Percentiles rank a stretch among this genome's conserved stretches.
Evolutionary conservation across 1,140 invertebrate genomes (phyloP).

Genomic region (Megathymus violae): DNA sequence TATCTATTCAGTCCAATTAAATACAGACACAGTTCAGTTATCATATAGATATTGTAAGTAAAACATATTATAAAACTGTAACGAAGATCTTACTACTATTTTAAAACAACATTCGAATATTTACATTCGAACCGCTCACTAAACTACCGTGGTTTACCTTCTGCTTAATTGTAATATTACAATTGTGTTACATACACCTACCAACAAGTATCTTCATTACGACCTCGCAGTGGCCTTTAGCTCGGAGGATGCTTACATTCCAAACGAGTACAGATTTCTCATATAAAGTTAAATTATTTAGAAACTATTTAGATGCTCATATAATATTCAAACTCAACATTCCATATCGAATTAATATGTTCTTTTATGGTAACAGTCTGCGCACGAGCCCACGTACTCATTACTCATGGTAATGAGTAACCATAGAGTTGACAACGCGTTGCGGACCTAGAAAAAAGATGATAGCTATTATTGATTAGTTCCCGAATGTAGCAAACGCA

Average conservation of each 20-base stretch:
- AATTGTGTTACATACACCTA: slow-evolving; percentile 49
- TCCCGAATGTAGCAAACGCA: too few species aligned
- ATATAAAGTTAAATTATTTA: slow-evolving; percentile 29
- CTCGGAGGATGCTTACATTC: slow-evolving; percentile 67
- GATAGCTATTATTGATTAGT: too few species aligned
- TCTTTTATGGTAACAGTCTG: too few species aligned
- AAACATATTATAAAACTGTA: not conserved
- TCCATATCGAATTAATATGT: too few species aligned
- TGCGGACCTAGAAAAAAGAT: too few species aligned
- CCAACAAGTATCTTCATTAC: slow-evolving; percentile 39
- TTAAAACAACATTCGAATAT: slow-evolving; percentile 15
- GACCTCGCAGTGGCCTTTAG: slow-evolving; percentile 68
- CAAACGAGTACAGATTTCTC: slow-evolving; percentile 52
- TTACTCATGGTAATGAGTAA: too few species aligned
- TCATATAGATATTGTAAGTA: too few species aligned
- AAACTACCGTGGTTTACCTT: slow-evolving; percentile 48
- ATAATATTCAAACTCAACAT: not conserved
- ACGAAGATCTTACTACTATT: slow-evolving; percentile 5
- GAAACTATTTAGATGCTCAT: too few species aligned
- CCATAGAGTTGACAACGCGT: too few species aligned
- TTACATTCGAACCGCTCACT: slow-evolving; percentile 19
- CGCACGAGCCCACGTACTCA: too few species aligned
- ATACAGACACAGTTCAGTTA: too few species aligned
- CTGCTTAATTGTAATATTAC: slow-evolving; percentile 55
- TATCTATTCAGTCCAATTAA: too few species aligned